Conservation (phyloP, 2,888 invertebrate genomes). For the Watsonalla cultraria region DNA sequence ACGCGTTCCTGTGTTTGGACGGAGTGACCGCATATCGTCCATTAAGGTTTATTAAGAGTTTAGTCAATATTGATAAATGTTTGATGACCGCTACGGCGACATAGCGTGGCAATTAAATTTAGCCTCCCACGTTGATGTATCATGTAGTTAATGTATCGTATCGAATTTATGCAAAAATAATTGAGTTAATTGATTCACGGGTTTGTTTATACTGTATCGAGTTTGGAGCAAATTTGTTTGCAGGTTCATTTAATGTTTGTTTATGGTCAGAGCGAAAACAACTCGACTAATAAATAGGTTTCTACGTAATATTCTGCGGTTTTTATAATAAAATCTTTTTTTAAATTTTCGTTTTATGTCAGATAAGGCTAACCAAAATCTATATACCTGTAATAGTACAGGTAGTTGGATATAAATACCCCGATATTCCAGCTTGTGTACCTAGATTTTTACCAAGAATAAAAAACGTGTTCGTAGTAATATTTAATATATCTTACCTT, state of each 20-base stretch:
- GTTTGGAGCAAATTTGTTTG: not conserved
- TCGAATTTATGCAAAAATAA: constrained; percentile 28
- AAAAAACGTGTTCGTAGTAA: no score
- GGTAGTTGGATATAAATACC: no score
- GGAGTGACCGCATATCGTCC: constrained; percentile 46
- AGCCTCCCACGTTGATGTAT: constrained; percentile 35
- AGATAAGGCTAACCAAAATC: no score
- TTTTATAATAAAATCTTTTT: no score
- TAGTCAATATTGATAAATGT: constrained; percentile 69
- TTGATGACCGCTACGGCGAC: constrained; percentile 40
- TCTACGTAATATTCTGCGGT: no score
- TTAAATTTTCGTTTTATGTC: no score
- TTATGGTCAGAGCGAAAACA: not conserved
- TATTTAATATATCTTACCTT: no score
- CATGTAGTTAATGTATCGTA: constrained; percentile 23
- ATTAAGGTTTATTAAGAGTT: constrained; percentile 70
- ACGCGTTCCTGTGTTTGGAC: constrained; percentile 40
- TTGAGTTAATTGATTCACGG: constrained; percentile 32
- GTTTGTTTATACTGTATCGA: not conserved
- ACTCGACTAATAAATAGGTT: no score
- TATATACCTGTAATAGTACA: no score
- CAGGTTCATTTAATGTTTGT: not conserved
- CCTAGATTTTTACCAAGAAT: no score
- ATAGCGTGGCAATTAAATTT: constrained; percentile 60
- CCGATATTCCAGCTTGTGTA: no score